These are phyloP conservation scores for Scomber japonicus DNA, from an alignment of 2,113 vertebrate species.

Conservation along the genomic window DNA sequence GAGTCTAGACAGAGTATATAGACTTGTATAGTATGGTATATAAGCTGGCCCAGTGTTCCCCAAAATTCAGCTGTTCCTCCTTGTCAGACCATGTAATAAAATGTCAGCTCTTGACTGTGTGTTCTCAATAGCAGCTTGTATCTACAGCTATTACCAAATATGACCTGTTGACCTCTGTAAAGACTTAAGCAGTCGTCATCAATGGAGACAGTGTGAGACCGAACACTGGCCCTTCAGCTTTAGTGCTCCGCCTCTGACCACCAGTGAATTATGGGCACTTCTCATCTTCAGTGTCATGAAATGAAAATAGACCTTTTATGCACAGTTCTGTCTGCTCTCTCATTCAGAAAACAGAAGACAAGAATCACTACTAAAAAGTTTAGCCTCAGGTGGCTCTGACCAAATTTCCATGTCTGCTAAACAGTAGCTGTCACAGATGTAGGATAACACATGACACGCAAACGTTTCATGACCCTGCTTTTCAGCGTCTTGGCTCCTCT, in stretches of 20 bases:
- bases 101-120: slow-evolving; percentile 18
- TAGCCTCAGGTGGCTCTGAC: slow-evolving; percentile 1
- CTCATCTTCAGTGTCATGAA: slow-evolving; percentile 20
- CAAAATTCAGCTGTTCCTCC: neutral
- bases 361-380: neutral
- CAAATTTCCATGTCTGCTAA: neutral
- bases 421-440: neutral
- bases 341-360: slow-evolving; percentile 24
- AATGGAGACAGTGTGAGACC: slow-evolving; percentile 65
- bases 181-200: slow-evolving; percentile 48
- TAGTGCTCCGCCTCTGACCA: slow-evolving; percentile 18
- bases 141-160: slow-evolving; percentile 47
- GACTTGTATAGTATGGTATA: no score
- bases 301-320: slow-evolving; percentile 31
- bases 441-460: slow-evolving; percentile 14
- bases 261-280: slow-evolving; percentile 15
- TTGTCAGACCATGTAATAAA: slow-evolving; percentile 25
- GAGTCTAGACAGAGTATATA: no score
- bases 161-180: slow-evolving; percentile 57
- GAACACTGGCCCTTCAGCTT: slow-evolving; percentile 63
- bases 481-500: slow-evolving; percentile 22
- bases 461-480: slow-evolving; percentile 21
- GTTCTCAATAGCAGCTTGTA: slow-evolving; percentile 50
- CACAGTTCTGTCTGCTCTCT: neutral
- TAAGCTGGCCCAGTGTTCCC: slow-evolving; percentile 9